Conservation (phyloP, 2,888 invertebrate genomes). For the Patella depressa region DNA sequence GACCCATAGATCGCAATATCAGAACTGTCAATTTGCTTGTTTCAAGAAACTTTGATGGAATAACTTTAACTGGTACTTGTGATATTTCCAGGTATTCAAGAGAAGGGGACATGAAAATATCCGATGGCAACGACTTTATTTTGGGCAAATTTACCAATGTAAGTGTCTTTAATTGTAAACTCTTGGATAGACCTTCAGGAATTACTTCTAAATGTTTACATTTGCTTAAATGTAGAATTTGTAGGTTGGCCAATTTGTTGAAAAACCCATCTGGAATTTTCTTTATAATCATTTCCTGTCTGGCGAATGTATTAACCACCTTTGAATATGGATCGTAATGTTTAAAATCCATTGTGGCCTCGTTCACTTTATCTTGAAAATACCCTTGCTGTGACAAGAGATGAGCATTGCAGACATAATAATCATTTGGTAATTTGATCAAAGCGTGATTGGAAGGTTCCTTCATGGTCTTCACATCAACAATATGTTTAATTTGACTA, state of each 20-base stretch:
- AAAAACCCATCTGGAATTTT: constrained; percentile 50
- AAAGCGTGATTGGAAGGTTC: neutral
- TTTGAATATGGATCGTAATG: constrained; percentile 53
- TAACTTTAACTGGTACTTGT: constrained; percentile 42
- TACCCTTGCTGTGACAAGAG: neutral
- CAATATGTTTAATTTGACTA: neutral
- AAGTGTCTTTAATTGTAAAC: constrained; percentile 45
- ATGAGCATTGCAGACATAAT: constrained; percentile 8
- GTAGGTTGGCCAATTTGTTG: constrained; percentile 49
- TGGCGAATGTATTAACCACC: constrained; percentile 44
- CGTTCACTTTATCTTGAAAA: neutral
- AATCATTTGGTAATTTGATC: neutral
- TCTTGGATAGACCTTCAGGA: constrained; percentile 45
- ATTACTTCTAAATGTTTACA: constrained; percentile 32
- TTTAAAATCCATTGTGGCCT: constrained; percentile 22
- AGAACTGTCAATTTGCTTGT: constrained; percentile 47
- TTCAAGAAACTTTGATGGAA: constrained; percentile 47
- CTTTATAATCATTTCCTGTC: constrained; percentile 36
- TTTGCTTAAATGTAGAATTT: constrained; percentile 25
- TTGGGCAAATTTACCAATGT: constrained; percentile 40
- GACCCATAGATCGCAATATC: constrained; percentile 49
- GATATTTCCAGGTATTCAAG: constrained; percentile 34
- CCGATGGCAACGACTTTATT: constrained; percentile 45
- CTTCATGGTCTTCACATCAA: neutral
- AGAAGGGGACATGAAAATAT: constrained; percentile 41